Percentiles rank a stretch among this genome's conserved stretches.
These are phyloP conservation scores for Bombus haemorrhoidalis DNA, from an alignment of 1,140 invertebrate genomes.

Conservation along the genomic window DNA sequence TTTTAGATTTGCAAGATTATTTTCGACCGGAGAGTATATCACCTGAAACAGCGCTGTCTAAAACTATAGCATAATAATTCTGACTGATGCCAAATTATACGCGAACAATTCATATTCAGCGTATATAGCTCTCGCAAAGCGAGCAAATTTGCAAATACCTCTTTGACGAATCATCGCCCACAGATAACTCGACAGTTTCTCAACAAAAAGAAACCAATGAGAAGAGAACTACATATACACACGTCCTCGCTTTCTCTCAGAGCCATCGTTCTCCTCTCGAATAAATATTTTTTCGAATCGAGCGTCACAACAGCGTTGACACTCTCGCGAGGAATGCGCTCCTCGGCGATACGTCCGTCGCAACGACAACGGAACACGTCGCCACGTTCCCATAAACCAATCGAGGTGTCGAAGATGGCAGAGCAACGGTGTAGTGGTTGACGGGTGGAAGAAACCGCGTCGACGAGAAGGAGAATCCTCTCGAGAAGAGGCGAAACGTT, in stretches of 20 bases:
- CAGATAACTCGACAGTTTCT: neutral
- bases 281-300: slow-evolving; percentile 19
- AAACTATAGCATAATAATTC: slow-evolving; percentile 16
- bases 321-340: slow-evolving; percentile 1
- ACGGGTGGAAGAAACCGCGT: slow-evolving; percentile 22
- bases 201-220: too few relatives aligned
- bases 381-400: slow-evolving; percentile 52
- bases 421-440: slow-evolving; percentile 10
- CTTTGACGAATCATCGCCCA: neutral
- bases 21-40: slow-evolving; percentile 8
- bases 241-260: too few relatives aligned
- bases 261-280: too few relatives aligned
- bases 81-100: slow-evolving; percentile 26
- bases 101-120: slow-evolving; percentile 1
- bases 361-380: slow-evolving; percentile 19
- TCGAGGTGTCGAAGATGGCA: slow-evolving; percentile 59
- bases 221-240: too few relatives aligned
- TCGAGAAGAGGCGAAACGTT: slow-evolving; percentile 42
- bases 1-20: slow-evolving; percentile 15
- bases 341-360: neutral
- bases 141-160: neutral
- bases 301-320: neutral
- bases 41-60: slow-evolving; percentile 2
- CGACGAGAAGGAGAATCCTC: slow-evolving; percentile 47
- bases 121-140: neutral